A percentile compares a stretch with the other conserved stretches of the same genome.
phyloP scores from a whole-genome alignment of 37 sponge, comb jelly and placozoan genomes.

The Beroe ovata region DNA sequence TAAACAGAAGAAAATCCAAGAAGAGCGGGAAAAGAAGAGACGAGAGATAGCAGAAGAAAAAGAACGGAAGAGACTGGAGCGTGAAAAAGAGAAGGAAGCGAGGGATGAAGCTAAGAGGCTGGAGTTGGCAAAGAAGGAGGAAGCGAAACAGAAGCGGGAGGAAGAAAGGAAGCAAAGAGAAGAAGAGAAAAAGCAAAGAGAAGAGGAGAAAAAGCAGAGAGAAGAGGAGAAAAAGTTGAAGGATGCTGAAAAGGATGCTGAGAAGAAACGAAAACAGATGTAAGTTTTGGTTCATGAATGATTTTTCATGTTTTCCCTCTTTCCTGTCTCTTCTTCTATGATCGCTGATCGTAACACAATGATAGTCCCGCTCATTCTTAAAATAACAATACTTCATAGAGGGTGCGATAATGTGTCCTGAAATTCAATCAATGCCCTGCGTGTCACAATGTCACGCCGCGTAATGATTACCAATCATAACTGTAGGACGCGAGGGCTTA shows the following conservation, averaged over 20 bases:
- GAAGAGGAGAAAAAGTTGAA: conserved; percentile 22
- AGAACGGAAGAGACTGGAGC: conserved; percentile 15
- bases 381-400: too few species aligned
- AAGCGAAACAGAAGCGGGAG: background rate
- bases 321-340: too few species aligned
- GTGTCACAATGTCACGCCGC: too few species aligned
- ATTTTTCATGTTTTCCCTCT: too few species aligned
- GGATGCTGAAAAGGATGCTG: conserved; percentile 31
- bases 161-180: conserved; percentile 22
- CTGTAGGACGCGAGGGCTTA: too few species aligned
- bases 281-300: too few species aligned
- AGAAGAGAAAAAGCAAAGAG: conserved; percentile 3
- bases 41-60: conserved; percentile 39
- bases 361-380: too few species aligned
- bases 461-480: too few species aligned
- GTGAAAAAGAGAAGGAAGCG: conserved; percentile 58
- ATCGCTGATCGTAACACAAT: too few species aligned
- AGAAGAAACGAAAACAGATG: conserved; percentile 25
- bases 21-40: conserved; percentile 56
- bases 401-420: too few species aligned
- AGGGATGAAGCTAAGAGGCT: conserved; percentile 33
- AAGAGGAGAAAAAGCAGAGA: conserved; percentile 40
- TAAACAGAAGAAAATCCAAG: conserved; percentile 52
- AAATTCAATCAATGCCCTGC: too few species aligned
- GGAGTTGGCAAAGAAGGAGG: conserved; percentile 39